Conservation (phyloP, 2,797 vertebrate genomes). For the Capromys pilorides region DNA sequence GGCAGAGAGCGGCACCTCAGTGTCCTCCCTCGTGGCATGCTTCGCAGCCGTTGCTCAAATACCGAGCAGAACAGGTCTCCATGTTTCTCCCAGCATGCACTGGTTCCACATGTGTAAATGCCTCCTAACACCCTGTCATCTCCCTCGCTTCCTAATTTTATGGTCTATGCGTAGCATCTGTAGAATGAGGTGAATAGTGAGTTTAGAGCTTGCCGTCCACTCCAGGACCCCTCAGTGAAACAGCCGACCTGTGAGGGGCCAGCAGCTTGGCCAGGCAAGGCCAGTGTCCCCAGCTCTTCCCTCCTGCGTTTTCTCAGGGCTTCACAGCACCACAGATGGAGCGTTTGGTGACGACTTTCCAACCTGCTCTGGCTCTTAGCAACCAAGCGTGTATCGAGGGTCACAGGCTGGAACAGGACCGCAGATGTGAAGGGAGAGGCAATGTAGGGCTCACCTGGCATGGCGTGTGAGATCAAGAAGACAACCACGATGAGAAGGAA, state of each 20-base stretch:
- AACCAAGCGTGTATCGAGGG: neutral
- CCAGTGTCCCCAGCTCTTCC: neutral
- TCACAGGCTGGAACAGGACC: neutral
- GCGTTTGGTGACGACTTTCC: neutral
- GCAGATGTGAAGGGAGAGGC: neutral
- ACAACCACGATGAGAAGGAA: neutral
- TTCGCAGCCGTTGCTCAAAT: neutral
- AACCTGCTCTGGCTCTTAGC: neutral
- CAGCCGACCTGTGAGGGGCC: neutral
- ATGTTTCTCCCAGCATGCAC: neutral
- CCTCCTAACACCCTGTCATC: neutral
- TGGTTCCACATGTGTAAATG: neutral
- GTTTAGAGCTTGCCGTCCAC: neutral
- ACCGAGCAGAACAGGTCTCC: neutral
- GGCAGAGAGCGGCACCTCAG: neutral
- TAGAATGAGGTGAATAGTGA: neutral
- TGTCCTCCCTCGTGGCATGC: neutral
- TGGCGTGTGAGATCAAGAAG: conserved; percentile 1
- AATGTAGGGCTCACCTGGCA: neutral
- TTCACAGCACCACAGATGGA: neutral
- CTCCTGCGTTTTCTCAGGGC: no score
- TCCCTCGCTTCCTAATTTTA: neutral
- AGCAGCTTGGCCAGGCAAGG: neutral
- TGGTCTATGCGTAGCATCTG: neutral
- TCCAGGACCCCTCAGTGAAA: neutral